Percentiles rank a stretch among this genome's conserved stretches.
Evolutionary conservation across 2,888 invertebrate species (phyloP).

Genomic region (Caenorhabditis macrosperma): DNA sequence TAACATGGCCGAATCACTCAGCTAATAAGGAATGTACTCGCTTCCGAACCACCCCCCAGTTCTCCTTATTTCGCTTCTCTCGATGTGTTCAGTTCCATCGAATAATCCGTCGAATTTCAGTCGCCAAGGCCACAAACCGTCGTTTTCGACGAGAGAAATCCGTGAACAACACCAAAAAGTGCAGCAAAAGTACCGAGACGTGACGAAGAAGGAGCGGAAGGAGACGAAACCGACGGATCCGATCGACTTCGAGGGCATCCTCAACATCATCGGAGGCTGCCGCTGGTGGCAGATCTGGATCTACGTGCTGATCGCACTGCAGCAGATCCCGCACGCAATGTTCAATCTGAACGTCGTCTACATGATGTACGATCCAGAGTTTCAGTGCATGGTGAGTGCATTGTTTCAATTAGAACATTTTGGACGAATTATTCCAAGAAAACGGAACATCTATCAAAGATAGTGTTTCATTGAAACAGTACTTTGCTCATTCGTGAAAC

Average conservation of each 20-base stretch:
- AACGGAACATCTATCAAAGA: neutral
- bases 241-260: constrained; percentile 80
- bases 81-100: neutral
- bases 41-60: neutral
- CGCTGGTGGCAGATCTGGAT: constrained; percentile 80
- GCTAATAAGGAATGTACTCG: constrained; percentile 33
- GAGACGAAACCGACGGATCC: constrained; percentile 77
- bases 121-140: constrained; percentile 66
- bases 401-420: neutral
- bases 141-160: constrained; percentile 74
- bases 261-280: constrained; percentile 80
- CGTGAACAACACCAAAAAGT: constrained; percentile 78
- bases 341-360: constrained; percentile 80
- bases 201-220: constrained; percentile 62
- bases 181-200: constrained; percentile 76
- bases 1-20: constrained; percentile 30
- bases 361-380: constrained; percentile 79
- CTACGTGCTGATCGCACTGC: constrained; percentile 79
- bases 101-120: constrained; percentile 19
- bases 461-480: neutral
- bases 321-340: constrained; percentile 80
- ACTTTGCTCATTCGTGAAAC: no score
- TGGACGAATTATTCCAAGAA: no score
- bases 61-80: constrained; percentile 2
- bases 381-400: constrained; percentile 72